A percentile compares a stretch with the other conserved stretches of the same genome.
Evolutionary conservation across 1,140 invertebrate species (phyloP).

Genomic region (Procambarus clarkii): DNA sequence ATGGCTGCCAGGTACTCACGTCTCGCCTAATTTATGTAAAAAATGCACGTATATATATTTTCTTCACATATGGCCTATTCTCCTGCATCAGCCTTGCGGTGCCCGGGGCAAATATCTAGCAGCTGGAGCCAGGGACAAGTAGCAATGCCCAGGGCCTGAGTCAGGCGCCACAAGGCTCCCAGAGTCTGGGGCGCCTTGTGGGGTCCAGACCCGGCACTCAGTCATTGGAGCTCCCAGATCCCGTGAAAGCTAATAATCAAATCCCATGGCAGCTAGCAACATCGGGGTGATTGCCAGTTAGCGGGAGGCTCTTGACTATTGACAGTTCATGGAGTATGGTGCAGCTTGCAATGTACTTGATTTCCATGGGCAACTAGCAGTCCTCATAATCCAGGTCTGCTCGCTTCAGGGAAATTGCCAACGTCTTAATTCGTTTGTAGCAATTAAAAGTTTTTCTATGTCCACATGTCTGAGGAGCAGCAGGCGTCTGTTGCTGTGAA

Average conservation of each 20-base stretch:
- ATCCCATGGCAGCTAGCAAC: too few species aligned
- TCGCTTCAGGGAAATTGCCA: too few species aligned
- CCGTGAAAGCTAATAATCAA: background rate
- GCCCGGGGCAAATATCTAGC: background rate
- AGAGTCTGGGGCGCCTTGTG: background rate
- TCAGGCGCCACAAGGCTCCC: background rate
- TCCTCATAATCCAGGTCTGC: too few species aligned
- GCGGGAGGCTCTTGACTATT: too few species aligned
- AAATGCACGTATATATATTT: conserved; percentile 16
- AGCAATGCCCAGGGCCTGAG: background rate
- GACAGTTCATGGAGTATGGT: too few species aligned
- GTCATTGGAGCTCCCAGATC: background rate
- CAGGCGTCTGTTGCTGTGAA: too few species aligned
- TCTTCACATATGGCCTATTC: conserved; percentile 5
- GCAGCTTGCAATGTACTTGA: too few species aligned
- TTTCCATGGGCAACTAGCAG: too few species aligned
- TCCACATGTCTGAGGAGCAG: too few species aligned
- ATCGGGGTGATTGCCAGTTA: too few species aligned
- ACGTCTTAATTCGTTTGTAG: too few species aligned
- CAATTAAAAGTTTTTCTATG: too few species aligned
- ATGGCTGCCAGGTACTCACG: conserved; percentile 64
- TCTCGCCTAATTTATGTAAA: background rate
- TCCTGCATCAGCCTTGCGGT: conserved; percentile 27
- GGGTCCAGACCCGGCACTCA: background rate
- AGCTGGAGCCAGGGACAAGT: background rate